A percentile compares a stretch with the other conserved stretches of the same genome.
Evolutionary conservation across 2,888 invertebrate genomes (phyloP).

Genomic region (Carabus problematicus): DNA sequence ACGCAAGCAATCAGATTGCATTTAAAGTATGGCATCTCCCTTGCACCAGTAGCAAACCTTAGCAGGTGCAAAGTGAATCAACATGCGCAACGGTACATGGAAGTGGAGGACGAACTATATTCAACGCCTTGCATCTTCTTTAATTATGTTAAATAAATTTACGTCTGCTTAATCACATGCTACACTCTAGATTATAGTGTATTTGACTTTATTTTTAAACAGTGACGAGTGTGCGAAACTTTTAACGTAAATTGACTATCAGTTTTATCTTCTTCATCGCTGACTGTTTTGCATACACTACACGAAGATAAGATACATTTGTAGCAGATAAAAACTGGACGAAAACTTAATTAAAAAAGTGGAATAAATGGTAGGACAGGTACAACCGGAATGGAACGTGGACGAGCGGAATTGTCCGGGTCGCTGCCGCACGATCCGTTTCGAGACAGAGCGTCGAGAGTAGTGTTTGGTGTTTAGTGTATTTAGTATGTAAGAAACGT

Average conservation of each 20-base stretch:
- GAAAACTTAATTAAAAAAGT: no score
- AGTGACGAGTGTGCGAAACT: no score
- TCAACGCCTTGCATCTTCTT: neutral
- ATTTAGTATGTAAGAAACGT: slow-evolving; percentile 29
- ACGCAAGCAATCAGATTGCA: slow-evolving; percentile 34
- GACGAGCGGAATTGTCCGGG: neutral
- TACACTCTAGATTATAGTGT: neutral
- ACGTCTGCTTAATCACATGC: slow-evolving; percentile 15
- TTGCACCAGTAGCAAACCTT: neutral
- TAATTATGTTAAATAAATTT: slow-evolving; percentile 24
- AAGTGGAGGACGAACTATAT: neutral
- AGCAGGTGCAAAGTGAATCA: neutral
- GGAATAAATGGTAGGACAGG: no score
- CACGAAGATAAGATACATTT: no score
- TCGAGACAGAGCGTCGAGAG: neutral
- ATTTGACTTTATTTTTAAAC: no score
- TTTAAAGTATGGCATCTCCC: slow-evolving; percentile 11
- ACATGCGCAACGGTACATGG: neutral
- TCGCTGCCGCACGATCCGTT: slow-evolving; percentile 1
- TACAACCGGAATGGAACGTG: no score
- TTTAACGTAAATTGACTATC: no score
- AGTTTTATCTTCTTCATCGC: no score
- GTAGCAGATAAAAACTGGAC: no score
- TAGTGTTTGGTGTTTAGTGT: neutral
- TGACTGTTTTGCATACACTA: no score